Evolutionary conservation across 2,888 invertebrate species (phyloP).

Genomic region (Lithosia quadra): DNA sequence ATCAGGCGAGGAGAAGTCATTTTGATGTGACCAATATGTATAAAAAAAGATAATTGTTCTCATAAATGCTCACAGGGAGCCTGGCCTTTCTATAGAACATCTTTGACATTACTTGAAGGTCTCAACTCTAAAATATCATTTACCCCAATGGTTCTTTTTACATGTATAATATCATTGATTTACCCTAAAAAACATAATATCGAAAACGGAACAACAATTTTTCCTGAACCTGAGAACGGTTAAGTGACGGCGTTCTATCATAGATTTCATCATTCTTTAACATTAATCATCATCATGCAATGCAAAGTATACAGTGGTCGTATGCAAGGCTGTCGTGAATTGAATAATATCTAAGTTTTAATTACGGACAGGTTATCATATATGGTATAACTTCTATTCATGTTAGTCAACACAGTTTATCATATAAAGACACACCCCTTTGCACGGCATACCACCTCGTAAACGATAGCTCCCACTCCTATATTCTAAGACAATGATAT

Average conservation of each 20-base stretch:
- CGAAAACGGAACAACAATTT: neutral
- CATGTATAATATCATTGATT: no score
- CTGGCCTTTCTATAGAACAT: no score
- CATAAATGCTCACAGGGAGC: no score
- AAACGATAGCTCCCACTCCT: conserved; percentile 5
- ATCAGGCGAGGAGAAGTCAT: no score
- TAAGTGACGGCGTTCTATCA: neutral
- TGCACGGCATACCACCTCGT: neutral
- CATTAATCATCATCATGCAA: neutral
- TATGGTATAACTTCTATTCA: neutral
- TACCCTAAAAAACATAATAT: neutral
- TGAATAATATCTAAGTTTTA: neutral
- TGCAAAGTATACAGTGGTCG: neutral
- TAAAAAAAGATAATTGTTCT: no score
- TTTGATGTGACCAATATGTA: no score
- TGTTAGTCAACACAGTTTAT: neutral
- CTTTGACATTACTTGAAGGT: neutral
- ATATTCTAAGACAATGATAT: conserved; percentile 18
- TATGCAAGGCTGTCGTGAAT: neutral
- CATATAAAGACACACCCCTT: conserved; percentile 16
- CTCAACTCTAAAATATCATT: neutral
- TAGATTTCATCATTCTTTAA: neutral
- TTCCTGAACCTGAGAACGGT: no score
- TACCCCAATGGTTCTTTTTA: no score
- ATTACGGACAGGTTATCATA: neutral